Base-by-base conservation (phyloP, 2,888 invertebrate species). In the Lochmaea capreae region DNA sequence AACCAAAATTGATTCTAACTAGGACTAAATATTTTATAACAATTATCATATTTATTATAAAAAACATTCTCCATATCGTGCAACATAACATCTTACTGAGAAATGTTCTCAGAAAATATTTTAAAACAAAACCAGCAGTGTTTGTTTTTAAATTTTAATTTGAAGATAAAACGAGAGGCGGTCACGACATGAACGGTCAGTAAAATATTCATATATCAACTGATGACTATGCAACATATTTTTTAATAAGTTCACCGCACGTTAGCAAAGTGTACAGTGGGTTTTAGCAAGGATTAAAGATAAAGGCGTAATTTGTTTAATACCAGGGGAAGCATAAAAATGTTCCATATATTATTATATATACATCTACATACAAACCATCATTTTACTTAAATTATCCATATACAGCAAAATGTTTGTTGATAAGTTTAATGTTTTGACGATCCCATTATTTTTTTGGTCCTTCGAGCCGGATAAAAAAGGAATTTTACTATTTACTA, bases 171-270 rank as follows among this genome's bases (percentile, higher is more conserved):
- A 61, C 11, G 2, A 26, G 39, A 39, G 61, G 39, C 16, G 18
- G 61, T 14, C n/a, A 61, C 39, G 59, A 59, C 14, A 59, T n/a
- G 59, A 59, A 59, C 14, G 14, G 11, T 33, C 61, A 61, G 61
- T 33, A 61, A 18, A 39, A 39, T 39, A 33, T 39, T 33, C 14
- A 39, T 14, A 61, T 61, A 8, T 61, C 14, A 61, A 61, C 61
- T 61, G 33, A 61, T 61, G 61, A 61, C n/a, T 14, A 39, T 39
- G 61, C 33, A 61, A n/a, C 8, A n/a, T 61, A 14, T 12, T 61
- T n/a, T 39, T 33, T 39, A 61, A 39, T 39, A 61, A 61, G 1
- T 61, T 61, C 33, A 33, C 33, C 26, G 39, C n/a, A 59, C 59
- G 33, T 16, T 16, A 22, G 10, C 33, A 33, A 5, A 33, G 8